phyloP scores from a whole-genome alignment of 2,113 vertebrate genomes.

The Pedionomus torquatus region DNA sequence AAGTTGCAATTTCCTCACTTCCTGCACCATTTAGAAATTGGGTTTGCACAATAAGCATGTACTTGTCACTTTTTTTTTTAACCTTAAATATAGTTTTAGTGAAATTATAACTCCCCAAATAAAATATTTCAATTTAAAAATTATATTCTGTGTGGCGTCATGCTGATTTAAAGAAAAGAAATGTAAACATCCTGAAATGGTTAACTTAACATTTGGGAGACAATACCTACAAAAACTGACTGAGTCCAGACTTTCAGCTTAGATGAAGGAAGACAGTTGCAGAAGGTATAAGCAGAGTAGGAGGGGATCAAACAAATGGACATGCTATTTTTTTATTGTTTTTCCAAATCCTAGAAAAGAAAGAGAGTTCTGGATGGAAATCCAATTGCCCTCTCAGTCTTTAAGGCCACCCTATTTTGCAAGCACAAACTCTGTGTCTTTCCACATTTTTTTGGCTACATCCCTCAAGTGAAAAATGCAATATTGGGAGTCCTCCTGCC shows the following conservation, averaged over 20 bases:
- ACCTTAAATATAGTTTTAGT: background rate
- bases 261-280: background rate
- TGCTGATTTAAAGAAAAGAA: background rate
- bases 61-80: background rate
- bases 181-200: background rate
- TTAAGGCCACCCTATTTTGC: background rate
- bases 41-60: background rate
- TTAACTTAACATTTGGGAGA: background rate
- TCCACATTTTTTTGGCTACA: background rate
- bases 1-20: background rate
- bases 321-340: background rate
- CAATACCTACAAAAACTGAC: background rate
- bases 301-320: background rate
- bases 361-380: background rate
- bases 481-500: background rate
- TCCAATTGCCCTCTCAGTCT: background rate
- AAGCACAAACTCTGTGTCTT: background rate
- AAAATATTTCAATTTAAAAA: background rate
- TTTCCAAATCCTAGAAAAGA: background rate
- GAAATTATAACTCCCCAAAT: background rate
- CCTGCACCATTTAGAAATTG: background rate
- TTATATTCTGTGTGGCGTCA: rapidly evolving
- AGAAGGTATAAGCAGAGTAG: background rate
- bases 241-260: background rate
- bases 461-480: background rate